Conservation (phyloP, 1,140 invertebrate species). For the Akabosia matsudoensis region DNA sequence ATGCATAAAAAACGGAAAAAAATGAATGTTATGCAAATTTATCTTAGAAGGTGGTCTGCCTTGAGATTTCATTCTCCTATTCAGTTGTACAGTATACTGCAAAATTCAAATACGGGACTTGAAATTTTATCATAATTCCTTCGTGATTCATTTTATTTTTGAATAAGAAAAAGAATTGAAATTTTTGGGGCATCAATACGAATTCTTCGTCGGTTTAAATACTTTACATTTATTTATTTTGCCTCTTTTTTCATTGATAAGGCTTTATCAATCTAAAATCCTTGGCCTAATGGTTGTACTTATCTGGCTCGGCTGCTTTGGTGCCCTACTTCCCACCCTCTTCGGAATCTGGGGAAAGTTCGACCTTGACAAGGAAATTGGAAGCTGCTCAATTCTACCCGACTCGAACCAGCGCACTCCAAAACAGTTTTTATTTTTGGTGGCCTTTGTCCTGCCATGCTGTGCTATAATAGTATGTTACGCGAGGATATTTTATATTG, state of each 20-base stretch:
- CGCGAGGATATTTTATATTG: slow-evolving; percentile 75
- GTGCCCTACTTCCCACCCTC: slow-evolving; percentile 71
- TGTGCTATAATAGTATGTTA: slow-evolving; percentile 76
- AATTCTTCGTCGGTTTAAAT: too few species aligned
- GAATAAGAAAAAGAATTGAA: too few species aligned
- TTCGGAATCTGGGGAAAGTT: slow-evolving; percentile 75
- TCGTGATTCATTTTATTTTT: too few species aligned
- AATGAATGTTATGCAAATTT: too few species aligned
- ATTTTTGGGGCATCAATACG: too few species aligned
- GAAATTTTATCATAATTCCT: too few species aligned
- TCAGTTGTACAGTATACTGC: too few species aligned
- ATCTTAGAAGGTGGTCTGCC: too few species aligned
- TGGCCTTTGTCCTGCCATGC: slow-evolving; percentile 75
- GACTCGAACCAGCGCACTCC: slow-evolving; percentile 66
- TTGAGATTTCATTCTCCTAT: too few species aligned
- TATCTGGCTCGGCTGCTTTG: slow-evolving; percentile 73
- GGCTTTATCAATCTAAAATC: slow-evolving; percentile 68
- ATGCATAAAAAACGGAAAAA: too few species aligned
- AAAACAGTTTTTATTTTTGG: slow-evolving; percentile 75
- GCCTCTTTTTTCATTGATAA: slow-evolving; percentile 53
- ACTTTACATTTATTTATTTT: too few species aligned
- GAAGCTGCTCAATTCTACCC: slow-evolving; percentile 73
- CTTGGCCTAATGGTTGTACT: slow-evolving; percentile 71
- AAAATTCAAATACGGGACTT: too few species aligned
- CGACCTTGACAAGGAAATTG: slow-evolving; percentile 67